Base-by-base conservation (phyloP, 1,140 invertebrate genomes). In the Sitodiplosis mosellana region DNA sequence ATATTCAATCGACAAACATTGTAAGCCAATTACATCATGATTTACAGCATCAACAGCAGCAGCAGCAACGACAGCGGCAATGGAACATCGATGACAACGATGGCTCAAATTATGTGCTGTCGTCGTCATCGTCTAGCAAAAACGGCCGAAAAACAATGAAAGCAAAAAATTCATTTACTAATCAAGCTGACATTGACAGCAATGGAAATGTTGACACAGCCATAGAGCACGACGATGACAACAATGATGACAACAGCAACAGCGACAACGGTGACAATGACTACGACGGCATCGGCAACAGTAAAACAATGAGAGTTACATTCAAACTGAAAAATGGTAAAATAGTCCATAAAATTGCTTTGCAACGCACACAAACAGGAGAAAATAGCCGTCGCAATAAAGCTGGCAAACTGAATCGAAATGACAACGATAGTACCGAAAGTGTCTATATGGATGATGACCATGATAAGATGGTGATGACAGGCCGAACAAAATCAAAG, bases 301-400 rank as follows among this genome's bases (percentile, higher is more conserved):
- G 11, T 27, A 38, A 22, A 41, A 34, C 27, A 27, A 27, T 27
- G 27, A 46, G 44, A 40, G 37, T 33, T 27, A 38, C 22, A 14
- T 11, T n/a, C n/a, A 15, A 45, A 21, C 22, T n/a, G 43, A 8
- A 45, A 17, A 11, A 33, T n/a, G 7, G 22, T 19, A 46, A 47
- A 22, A 44, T 46, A 34, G 45, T 41, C 18, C 43, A 44, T 27
- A 41, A 20, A 45, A 51, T 45, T 43, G 40, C 22, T 48, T 48
- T 46, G 22, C 21, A 44, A 51, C 46, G 44, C 22, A 36, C 19
- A 34, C 43, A 15, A 40, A 37, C 36, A n/a, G 36, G 45, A 33
- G 14, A 22, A 2, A 15, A 15, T 14, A 3, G 45, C 14, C 45
- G 14, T 33, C 27, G 45, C 11, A 14, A 1, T 8, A 38, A 20